Evolutionary conservation across 2,797 vertebrate species (phyloP).

Genomic region (Carduelis carduelis): DNA sequence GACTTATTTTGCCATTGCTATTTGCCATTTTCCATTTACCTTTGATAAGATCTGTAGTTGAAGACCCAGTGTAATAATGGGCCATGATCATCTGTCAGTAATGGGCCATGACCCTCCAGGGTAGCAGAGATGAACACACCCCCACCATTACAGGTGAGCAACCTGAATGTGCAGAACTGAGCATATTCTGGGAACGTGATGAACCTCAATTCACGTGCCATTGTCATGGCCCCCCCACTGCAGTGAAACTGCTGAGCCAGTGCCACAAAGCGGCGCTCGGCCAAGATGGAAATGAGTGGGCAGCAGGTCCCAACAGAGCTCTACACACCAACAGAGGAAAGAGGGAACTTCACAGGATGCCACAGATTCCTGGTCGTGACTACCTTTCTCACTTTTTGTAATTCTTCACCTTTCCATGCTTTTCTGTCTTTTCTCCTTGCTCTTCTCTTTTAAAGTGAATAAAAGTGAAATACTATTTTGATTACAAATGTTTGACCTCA

Average conservation of each 20-base stretch:
- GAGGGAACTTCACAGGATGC: too few relatives aligned
- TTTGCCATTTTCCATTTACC: background rate
- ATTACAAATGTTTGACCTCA: background rate
- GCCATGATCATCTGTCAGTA: background rate
- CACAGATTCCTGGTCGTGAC: too few relatives aligned
- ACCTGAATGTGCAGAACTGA: background rate
- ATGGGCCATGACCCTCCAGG: rapidly evolving
- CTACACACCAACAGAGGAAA: background rate
- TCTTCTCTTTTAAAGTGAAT: background rate
- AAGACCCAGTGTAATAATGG: background rate
- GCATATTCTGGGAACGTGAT: too few relatives aligned
- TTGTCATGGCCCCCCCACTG: too few relatives aligned
- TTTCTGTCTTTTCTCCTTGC: background rate
- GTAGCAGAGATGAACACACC: rapidly evolving
- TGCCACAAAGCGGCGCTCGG: rapidly evolving
- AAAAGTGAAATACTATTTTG: background rate
- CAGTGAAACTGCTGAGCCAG: background rate
- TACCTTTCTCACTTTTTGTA: background rate
- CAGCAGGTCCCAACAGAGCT: too few relatives aligned
- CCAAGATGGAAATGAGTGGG: background rate
- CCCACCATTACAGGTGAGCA: too few relatives aligned
- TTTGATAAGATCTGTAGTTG: background rate
- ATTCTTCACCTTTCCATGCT: background rate
- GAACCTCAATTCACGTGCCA: rapidly evolving
- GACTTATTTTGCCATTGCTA: background rate